Percentiles rank a stretch among this genome's conserved stretches.
Conservation (phyloP, 1,140 invertebrate species). For the Micrasema minimum region DNA sequence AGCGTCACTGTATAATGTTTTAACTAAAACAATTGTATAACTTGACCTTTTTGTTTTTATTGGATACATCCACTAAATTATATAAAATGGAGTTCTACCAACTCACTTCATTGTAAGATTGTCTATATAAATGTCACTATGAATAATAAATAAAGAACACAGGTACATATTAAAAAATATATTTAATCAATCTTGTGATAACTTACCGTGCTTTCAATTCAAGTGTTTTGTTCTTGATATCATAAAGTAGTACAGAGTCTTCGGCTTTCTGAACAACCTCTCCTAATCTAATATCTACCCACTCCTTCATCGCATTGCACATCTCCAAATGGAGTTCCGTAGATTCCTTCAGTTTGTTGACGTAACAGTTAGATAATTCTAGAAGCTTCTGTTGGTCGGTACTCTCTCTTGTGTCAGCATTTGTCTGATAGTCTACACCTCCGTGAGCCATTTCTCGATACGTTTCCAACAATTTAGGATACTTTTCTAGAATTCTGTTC, state of each 20-base stretch:
- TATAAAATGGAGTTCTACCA: too few relatives aligned
- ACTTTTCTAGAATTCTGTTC: conserved; percentile 22
- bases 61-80: too few relatives aligned
- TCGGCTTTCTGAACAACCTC: conserved; percentile 8
- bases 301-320: conserved; percentile 8
- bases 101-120: too few relatives aligned
- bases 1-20: too few relatives aligned
- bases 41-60: too few relatives aligned
- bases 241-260: conserved; percentile 5
- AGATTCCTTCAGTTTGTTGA: background rate
- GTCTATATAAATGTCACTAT: too few relatives aligned
- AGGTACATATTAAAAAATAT: too few relatives aligned
- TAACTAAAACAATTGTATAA: too few relatives aligned
- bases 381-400: conserved; percentile 5
- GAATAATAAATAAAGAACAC: too few relatives aligned
- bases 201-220: conserved; percentile 35
- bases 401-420: background rate
- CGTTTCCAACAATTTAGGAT: conserved; percentile 16
- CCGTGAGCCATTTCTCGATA: background rate
- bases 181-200: too few relatives aligned
- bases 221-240: conserved; percentile 21
- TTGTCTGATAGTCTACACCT: conserved; percentile 3
- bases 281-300: conserved; percentile 7
- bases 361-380: conserved; percentile 11
- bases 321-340: background rate